Conservation (phyloP, 2,113 vertebrate species). For the Rhinoderma darwinii region DNA sequence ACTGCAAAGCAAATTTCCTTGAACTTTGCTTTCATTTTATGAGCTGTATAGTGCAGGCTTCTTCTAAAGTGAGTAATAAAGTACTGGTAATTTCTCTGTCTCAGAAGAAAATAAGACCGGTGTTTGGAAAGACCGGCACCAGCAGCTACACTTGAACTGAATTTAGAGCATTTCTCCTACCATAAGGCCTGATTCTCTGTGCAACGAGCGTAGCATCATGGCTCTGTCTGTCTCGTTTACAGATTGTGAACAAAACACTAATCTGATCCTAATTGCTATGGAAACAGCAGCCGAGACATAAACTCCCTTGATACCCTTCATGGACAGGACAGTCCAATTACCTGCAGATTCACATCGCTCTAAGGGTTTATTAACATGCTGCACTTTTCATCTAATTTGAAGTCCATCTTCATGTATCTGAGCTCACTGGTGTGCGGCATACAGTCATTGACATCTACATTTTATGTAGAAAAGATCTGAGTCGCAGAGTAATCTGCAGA, state of each 20-base stretch:
- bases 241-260: conserved; percentile 69
- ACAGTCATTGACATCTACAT: conserved; percentile 32
- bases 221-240: conserved; percentile 67
- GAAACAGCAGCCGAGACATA: conserved; percentile 84
- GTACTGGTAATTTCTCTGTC: conserved; percentile 35
- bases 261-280: conserved; percentile 81
- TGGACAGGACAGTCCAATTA: conserved; percentile 67
- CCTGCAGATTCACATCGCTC: conserved; percentile 63
- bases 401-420: conserved; percentile 52
- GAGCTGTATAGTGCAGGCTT: conserved; percentile 18
- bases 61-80: conserved; percentile 43
- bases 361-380: conserved; percentile 52
- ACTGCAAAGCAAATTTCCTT: conserved; percentile 32
- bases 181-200: conserved; percentile 42
- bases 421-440: conserved; percentile 49
- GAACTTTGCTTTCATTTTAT: conserved; percentile 35
- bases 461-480: conserved; percentile 51
- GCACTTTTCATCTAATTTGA: conserved; percentile 61
- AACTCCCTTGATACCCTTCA: conserved; percentile 70
- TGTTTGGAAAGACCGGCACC: background rate
- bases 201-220: conserved; percentile 60
- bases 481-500: background rate
- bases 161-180: conserved; percentile 55
- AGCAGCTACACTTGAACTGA: conserved; percentile 41
- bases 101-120: conserved; percentile 23